Evolutionary conservation across 2,113 vertebrate genomes (phyloP).

Genomic region (Notarius lentiginosus): DNA sequence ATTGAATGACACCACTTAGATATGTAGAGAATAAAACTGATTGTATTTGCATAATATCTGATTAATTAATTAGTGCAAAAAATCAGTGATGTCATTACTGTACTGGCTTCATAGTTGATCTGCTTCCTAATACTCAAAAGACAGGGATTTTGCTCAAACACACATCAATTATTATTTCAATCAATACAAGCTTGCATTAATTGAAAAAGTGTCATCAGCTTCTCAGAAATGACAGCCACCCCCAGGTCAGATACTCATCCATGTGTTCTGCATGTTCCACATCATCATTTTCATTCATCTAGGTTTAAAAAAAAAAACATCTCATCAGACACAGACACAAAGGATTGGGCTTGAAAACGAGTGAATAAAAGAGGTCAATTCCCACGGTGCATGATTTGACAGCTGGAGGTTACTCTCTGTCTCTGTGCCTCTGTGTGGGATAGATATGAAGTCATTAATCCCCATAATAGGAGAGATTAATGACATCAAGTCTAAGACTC

Average conservation of each 20-base stretch:
- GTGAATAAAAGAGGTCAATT: background rate
- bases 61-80: background rate
- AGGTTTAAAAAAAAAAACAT: too few species aligned
- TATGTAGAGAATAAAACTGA: background rate
- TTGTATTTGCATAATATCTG: background rate
- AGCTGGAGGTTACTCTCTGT: constrained; percentile 17
- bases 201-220: background rate
- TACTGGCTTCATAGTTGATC: background rate
- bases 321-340: background rate
- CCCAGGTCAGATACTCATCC: too few species aligned
- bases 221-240: background rate
- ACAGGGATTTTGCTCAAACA: background rate
- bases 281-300: background rate
- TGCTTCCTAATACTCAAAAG: background rate
- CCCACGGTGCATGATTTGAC: background rate
- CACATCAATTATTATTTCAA: background rate
- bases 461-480: background rate
- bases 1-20: background rate
- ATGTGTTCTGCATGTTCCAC: background rate
- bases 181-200: background rate
- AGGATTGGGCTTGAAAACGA: background rate
- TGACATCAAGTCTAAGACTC: constrained; percentile 2
- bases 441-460: constrained; percentile 26
- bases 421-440: background rate
- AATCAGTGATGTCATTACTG: background rate